Evolutionary conservation across 2,888 invertebrate species (phyloP).

Genomic region (Eledona agricola): DNA sequence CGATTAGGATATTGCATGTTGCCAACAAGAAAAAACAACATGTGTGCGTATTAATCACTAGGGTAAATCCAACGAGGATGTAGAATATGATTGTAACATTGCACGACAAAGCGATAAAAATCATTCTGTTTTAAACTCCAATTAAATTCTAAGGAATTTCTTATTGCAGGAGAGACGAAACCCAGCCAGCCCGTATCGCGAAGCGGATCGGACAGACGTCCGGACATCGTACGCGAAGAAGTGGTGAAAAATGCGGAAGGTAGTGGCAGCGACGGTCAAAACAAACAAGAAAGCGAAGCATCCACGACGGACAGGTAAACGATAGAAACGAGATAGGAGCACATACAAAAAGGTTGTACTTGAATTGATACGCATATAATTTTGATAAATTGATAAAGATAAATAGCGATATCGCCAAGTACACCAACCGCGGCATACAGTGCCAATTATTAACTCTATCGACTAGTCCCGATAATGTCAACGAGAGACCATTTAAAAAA

Average conservation of each 20-base stretch:
- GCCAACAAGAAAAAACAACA: too few relatives aligned
- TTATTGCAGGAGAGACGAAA: constrained; percentile 58
- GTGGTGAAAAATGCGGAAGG: constrained; percentile 51
- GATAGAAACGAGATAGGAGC: constrained; percentile 24
- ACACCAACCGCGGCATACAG: constrained; percentile 17
- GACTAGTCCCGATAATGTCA: constrained; percentile 4
- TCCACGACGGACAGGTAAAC: constrained; percentile 46
- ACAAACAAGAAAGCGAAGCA: constrained; percentile 40
- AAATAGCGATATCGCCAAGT: constrained; percentile 26
- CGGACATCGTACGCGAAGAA: constrained; percentile 59
- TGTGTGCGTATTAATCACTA: too few relatives aligned
- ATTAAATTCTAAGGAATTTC: constrained; percentile 21
- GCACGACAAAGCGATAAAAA: too few relatives aligned
- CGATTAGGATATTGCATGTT: too few relatives aligned
- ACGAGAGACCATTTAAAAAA: constrained; percentile 2
- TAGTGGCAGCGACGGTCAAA: constrained; percentile 34
- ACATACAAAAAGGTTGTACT: constrained; percentile 21
- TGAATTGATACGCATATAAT: constrained; percentile 24
- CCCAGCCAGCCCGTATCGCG: constrained; percentile 60
- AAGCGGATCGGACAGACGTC: constrained; percentile 60
- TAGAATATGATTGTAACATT: too few relatives aligned
- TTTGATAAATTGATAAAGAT: constrained; percentile 21
- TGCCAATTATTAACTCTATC: constrained; percentile 2
- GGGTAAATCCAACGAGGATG: too few relatives aligned
- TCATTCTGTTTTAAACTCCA: too few relatives aligned